Conservation (phyloP, 2,797 vertebrate species). For the Rhinatrema bivittatum region DNA sequence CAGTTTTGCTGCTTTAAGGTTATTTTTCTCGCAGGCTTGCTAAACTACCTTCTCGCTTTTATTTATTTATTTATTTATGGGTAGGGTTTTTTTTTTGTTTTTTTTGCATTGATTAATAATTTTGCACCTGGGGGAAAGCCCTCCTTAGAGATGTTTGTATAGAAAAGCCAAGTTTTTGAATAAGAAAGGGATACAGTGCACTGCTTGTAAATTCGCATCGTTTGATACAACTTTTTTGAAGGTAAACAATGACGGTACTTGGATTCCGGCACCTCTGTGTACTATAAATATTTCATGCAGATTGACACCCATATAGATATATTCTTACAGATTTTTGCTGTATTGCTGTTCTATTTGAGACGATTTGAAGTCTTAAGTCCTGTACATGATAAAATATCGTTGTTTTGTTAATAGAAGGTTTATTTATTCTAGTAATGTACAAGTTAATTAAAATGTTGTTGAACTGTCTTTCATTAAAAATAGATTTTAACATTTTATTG, state of each 20-base stretch:
- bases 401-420: conserved; percentile 55
- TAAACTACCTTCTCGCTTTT: conserved; percentile 18
- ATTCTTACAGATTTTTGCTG: conserved; percentile 91
- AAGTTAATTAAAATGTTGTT: conserved; percentile 89
- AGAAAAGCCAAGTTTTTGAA: conserved; percentile 37
- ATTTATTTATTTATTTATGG: conserved; percentile 17
- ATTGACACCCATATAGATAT: conserved; percentile 87
- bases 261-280: conserved; percentile 57
- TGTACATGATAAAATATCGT: conserved; percentile 65
- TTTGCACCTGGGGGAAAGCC: conserved; percentile 19
- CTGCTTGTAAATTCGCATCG: conserved; percentile 85
- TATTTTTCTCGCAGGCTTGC: conserved; percentile 37
- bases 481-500: conserved; percentile 80
- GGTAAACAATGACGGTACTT: conserved; percentile 54
- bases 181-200: conserved; percentile 42
- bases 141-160: conserved; percentile 42
- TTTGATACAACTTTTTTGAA: conserved; percentile 74
- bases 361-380: conserved; percentile 71
- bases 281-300: conserved; percentile 95
- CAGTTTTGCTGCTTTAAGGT: conserved; percentile 25
- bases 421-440: conserved; percentile 87
- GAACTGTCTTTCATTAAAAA: conserved; percentile 95
- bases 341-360: conserved; percentile 84
- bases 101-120: conserved; percentile 27
- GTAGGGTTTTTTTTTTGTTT: conserved; percentile 42